Base-by-base conservation (phyloP, 2,113 vertebrate genomes). In the Nannospalax galili region DNA sequence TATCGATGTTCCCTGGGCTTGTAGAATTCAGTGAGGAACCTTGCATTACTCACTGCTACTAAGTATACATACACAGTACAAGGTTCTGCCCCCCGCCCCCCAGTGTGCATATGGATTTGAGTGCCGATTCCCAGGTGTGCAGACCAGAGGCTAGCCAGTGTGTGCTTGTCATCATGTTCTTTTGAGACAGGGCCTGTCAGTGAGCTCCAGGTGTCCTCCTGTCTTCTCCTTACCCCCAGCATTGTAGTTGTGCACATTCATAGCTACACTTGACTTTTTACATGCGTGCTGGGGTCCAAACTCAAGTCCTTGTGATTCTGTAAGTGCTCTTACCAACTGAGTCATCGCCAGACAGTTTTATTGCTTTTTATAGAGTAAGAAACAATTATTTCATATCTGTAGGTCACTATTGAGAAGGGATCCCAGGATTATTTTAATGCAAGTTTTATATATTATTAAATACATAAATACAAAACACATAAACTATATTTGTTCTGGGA, bases 351-450 rank as follows among this genome's bases (percentile, higher is more conserved):
- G 40, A 28, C 64, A 69, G 42, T 24, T 10, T 40, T 22, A 87
- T 73, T 86, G 48, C 84, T 37, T 58, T 30, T 56, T 87, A 73
- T 56, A 87, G 48, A 58, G 28, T 73, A n/a, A 3, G 14, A 84
- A 56, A 72, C 45, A 86, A 65, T n/a, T 11, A 24, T 78, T 92
- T 94, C 6, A 42, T 92, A 60, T 75, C 90, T 91, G n/a, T 32
- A 86, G 11, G 42, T 69, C 37, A 79, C 37, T 70, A 5, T 84
- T 95, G 85, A 82, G 65, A 81, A 92, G 30, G 42, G 52, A 96
- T 62, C 75, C 28, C 5, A 69, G 0, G 58, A 56, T 1, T 84
- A 28, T 58, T 72, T 77, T 40, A n/a, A 77, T 88, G 1, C 6
- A 45, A 37, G 7, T 91, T 90, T 94, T 90, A 56, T 58, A 11